phyloP scores from a whole-genome alignment of 2,113 vertebrate species.

The Menura novaehollandiae region DNA sequence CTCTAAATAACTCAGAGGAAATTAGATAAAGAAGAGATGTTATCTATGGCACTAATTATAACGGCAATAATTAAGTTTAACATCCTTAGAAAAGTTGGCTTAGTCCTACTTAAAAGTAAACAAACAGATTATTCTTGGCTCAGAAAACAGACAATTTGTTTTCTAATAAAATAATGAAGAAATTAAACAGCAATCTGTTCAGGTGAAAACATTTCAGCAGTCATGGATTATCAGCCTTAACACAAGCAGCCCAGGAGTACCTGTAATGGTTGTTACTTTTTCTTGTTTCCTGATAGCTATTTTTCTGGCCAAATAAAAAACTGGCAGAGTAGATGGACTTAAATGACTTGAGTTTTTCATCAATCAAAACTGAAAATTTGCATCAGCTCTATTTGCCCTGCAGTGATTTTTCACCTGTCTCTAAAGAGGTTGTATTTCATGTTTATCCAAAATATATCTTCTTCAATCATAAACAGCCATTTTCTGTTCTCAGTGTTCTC shows the following conservation, averaged over 20 bases:
- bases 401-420: not conserved
- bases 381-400: not conserved
- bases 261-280: not conserved
- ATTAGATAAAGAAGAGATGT: not conserved
- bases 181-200: not conserved
- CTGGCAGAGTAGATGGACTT: not conserved
- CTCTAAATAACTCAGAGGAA: not conserved
- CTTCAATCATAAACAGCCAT: not conserved
- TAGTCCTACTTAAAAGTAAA: not conserved
- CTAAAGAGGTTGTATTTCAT: not conserved
- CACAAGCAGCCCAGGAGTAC: not conserved
- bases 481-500: not conserved
- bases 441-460: not conserved
- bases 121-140: not conserved
- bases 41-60: not conserved
- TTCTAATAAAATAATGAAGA: not conserved
- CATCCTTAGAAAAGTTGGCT: not conserved
- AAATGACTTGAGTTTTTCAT: constrained; percentile 23
- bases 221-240: not conserved
- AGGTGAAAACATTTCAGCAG: not conserved
- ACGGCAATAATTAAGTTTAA: not conserved
- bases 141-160: not conserved
- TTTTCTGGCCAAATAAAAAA: not conserved
- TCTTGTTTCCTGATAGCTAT: not conserved
- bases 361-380: not conserved